A percentile compares a stretch with the other conserved stretches of the same genome.
These are phyloP conservation scores for Macroglossus sobrinus DNA, from an alignment of 2,113 vertebrate genomes.

Conservation along the genomic window DNA sequence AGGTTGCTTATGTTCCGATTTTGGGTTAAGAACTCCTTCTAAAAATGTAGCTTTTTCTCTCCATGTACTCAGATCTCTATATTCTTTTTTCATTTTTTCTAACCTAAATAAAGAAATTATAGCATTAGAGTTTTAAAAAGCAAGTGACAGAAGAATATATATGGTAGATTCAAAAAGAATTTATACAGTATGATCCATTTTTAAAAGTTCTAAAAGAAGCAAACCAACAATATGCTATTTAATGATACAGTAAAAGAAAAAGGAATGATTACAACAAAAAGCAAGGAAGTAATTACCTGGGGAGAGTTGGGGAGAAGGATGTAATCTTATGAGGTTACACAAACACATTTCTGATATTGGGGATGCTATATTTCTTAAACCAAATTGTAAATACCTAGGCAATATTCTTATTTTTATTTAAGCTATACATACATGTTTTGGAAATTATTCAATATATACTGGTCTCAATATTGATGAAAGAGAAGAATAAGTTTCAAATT, in stretches of 20 bases:
- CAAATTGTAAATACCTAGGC: background rate
- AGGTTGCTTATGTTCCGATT: background rate
- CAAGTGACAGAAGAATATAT: background rate
- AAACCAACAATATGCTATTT: background rate
- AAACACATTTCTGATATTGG: background rate
- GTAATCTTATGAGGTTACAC: background rate
- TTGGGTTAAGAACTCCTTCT: constrained; percentile 55
- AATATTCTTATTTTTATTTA: background rate
- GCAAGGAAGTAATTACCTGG: background rate
- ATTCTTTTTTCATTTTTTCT: constrained; percentile 76
- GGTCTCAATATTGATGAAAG: background rate
- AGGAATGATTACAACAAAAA: background rate
- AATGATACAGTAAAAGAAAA: background rate
- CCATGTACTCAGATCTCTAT: constrained; percentile 75
- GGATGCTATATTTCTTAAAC: background rate
- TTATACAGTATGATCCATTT: background rate
- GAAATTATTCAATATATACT: background rate
- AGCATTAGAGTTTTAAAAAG: constrained; percentile 8
- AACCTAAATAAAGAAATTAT: constrained; percentile 62
- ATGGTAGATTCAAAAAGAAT: background rate
- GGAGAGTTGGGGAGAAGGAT: background rate
- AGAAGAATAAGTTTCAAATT: background rate
- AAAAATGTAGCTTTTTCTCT: constrained; percentile 72
- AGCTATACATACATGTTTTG: background rate
- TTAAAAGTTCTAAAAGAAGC: background rate